Percentiles rank a stretch among this genome's conserved stretches.
Conservation (phyloP, 1,140 invertebrate genomes). For the Drosophila albomicans region DNA sequence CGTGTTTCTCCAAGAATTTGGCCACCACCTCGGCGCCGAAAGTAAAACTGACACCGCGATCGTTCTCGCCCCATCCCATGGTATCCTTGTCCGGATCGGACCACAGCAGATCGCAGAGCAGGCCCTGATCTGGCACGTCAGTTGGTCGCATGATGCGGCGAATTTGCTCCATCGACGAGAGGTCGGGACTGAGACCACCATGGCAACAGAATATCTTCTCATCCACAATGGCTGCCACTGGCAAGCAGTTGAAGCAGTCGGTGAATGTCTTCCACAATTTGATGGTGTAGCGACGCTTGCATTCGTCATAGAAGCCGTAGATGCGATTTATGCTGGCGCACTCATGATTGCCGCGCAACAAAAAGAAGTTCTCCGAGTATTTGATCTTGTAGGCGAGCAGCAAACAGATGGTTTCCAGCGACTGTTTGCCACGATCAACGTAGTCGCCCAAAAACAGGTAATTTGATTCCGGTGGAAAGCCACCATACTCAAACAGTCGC, state of each 20-base stretch:
- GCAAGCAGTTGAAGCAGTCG: slow-evolving; percentile 99
- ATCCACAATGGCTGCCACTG: slow-evolving; percentile 97
- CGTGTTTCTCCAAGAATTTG: slow-evolving; percentile 97
- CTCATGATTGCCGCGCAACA: slow-evolving; percentile 93
- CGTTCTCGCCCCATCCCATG: slow-evolving; percentile 97
- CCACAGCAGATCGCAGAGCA: slow-evolving; percentile 98
- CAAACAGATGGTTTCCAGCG: slow-evolving; percentile 95
- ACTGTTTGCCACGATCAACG: slow-evolving; percentile 94
- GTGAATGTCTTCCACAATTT: slow-evolving; percentile 99
- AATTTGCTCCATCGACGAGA: slow-evolving; percentile 96
- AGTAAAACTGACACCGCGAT: slow-evolving; percentile 97
- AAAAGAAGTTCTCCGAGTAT: slow-evolving; percentile 96
- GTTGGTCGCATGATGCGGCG: slow-evolving; percentile 96
- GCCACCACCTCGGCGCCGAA: slow-evolving; percentile 97
- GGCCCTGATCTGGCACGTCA: slow-evolving; percentile 96
- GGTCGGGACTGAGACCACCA: slow-evolving; percentile 95
- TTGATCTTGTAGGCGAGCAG: slow-evolving; percentile 98
- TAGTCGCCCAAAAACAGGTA: slow-evolving; percentile 98
- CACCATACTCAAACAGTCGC: slow-evolving; percentile 99
- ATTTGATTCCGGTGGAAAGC: slow-evolving; percentile 99
- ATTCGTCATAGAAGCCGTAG: slow-evolving; percentile 99
- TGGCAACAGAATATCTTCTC: slow-evolving; percentile 99
- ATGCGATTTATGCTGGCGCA: slow-evolving; percentile 97
- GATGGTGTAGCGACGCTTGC: slow-evolving; percentile 98
- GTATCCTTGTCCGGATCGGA: slow-evolving; percentile 98